A percentile compares a stretch with the other conserved stretches of the same genome.
phyloP scores from a whole-genome alignment of 2,888 invertebrate species.

The Ochropacha duplaris region DNA sequence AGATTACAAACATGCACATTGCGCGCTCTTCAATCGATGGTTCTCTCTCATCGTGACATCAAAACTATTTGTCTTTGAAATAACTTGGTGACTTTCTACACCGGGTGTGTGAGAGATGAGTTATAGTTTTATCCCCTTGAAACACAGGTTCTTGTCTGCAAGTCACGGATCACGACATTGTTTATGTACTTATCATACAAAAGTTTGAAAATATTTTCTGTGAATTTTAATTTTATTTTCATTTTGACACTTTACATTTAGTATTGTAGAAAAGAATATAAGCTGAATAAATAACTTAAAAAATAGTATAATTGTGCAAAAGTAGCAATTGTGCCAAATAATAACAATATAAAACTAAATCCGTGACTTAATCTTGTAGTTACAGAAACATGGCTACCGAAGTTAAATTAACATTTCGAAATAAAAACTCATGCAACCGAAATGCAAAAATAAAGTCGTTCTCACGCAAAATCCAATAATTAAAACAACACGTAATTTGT shows the following conservation, averaged over 20 bases:
- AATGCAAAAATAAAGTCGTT: conserved; percentile 5
- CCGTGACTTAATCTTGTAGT: neutral
- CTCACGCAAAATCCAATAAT: conserved; percentile 19
- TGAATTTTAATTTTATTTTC: conserved; percentile 22
- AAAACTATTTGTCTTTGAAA: conserved; percentile 77
- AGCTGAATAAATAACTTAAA: neutral
- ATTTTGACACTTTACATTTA: conserved; percentile 15
- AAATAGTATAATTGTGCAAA: neutral
- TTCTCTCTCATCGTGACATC: conserved; percentile 60
- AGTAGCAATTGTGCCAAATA: neutral
- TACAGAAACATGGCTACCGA: neutral
- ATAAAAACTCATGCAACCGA: neutral
- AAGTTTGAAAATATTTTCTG: conserved; percentile 8
- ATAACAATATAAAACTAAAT: no score
- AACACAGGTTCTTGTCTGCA: conserved; percentile 49
- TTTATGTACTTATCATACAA: conserved; percentile 46
- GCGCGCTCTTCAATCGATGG: conserved; percentile 65
- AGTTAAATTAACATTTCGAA: neutral
- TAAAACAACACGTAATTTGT: conserved; percentile 18
- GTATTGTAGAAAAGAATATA: conserved; percentile 8
- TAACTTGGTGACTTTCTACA: conserved; percentile 69
- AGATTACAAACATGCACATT: conserved; percentile 73
- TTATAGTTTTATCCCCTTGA: conserved; percentile 60
- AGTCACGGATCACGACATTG: conserved; percentile 49
- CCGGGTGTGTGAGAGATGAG: conserved; percentile 49